Percentiles rank a stretch among this genome's conserved stretches.
Conservation (phyloP, 2,888 invertebrate genomes). For the Aspidiotus rigidus region DNA sequence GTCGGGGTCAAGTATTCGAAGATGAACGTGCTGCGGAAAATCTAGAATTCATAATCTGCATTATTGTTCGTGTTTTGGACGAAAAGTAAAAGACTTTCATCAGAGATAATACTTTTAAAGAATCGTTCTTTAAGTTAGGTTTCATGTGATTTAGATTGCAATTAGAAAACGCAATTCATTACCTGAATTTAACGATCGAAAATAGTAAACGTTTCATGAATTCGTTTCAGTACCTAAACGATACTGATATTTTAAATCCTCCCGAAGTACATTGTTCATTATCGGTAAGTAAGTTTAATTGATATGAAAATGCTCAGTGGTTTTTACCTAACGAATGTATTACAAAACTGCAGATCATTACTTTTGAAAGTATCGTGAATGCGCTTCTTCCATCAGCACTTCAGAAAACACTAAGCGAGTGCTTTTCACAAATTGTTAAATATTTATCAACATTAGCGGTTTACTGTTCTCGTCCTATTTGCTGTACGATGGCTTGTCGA, state of each 20-base stretch:
- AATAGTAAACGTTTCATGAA: conserved; percentile 25
- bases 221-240: conserved; percentile 15
- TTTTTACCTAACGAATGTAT: not conserved
- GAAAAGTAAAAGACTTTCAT: conserved; percentile 7
- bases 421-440: conserved; percentile 11
- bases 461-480: conserved; percentile 22
- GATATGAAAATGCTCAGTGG: not conserved
- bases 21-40: conserved; percentile 16
- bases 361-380: conserved; percentile 19
- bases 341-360: conserved; percentile 13
- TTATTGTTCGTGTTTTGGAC: conserved; percentile 9
- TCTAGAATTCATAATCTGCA: conserved; percentile 9
- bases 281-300: conserved; percentile 2
- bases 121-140: not conserved
- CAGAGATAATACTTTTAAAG: not conserved
- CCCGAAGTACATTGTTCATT: conserved; percentile 16
- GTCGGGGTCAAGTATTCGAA: conserved; percentile 10
- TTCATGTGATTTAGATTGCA: conserved; percentile 4
- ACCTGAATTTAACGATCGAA: conserved; percentile 8
- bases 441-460: conserved; percentile 15
- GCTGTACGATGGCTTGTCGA: conserved; percentile 19
- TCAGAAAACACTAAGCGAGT: not conserved
- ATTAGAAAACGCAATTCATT: not conserved
- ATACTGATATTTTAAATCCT: not conserved
- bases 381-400: conserved; percentile 12